These are phyloP conservation scores for Oxystoma pomonae DNA, from an alignment of 2,888 invertebrate genomes.

Conservation along the genomic window DNA sequence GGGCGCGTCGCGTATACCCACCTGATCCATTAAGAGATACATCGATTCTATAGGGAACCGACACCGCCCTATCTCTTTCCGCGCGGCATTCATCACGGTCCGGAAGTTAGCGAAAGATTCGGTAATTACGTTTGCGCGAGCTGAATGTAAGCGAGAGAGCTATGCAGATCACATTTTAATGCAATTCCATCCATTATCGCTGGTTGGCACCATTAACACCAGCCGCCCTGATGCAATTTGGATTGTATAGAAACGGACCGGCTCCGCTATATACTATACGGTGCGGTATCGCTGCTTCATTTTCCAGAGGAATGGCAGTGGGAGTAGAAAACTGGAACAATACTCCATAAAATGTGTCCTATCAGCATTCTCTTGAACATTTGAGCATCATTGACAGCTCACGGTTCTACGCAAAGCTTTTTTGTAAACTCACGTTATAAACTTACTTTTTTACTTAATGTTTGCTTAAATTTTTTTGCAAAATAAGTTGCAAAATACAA, in stretches of 20 bases:
- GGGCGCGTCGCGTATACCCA: constrained; percentile 38
- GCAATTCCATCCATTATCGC: constrained; percentile 53
- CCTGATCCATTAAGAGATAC: constrained; percentile 42
- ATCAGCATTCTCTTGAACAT: no score
- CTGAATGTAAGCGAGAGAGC: constrained; percentile 44
- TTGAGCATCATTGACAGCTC: no score
- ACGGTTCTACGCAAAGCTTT: no score
- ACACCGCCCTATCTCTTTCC: constrained; percentile 23
- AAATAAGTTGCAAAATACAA: no score
- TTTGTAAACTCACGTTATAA: no score
- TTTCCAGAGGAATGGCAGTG: no score
- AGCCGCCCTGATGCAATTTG: constrained; percentile 48
- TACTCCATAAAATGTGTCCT: no score
- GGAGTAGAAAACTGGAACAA: no score
- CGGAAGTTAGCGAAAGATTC: constrained; percentile 42
- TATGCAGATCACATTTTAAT: constrained; percentile 54
- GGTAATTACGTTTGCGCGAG: constrained; percentile 43
- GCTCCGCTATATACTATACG: constrained; percentile 15
- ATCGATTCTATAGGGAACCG: constrained; percentile 22
- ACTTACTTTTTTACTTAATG: no score
- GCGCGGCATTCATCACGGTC: constrained; percentile 33
- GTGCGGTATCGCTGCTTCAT: constrained; percentile 25
- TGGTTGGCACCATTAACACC: constrained; percentile 48
- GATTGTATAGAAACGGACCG: constrained; percentile 42
- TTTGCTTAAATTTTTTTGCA: no score